Evolutionary conservation across 2,797 vertebrate species (phyloP).

Genomic region (Chloroceryle inda): DNA sequence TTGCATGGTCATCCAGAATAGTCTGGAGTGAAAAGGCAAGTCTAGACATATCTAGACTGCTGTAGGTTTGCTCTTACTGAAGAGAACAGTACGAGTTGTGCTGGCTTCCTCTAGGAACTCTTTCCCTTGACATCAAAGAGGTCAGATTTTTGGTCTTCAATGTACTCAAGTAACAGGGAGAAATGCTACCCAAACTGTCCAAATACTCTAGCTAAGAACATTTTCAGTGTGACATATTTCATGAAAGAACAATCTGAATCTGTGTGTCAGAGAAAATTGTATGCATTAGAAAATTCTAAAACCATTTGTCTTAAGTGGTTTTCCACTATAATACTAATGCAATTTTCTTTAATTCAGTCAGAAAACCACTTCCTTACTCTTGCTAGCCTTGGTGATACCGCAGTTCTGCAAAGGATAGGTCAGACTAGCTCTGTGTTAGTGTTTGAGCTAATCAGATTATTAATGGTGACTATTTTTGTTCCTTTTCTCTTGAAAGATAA

Average conservation of each 20-base stretch:
- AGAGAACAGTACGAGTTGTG: background rate
- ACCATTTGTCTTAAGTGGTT: conserved; percentile 11
- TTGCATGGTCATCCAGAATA: background rate
- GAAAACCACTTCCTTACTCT: background rate
- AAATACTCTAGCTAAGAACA: background rate
- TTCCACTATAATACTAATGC: background rate
- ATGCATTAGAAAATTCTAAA: background rate
- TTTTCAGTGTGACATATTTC: background rate
- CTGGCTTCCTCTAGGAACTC: background rate
- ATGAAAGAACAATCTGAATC: background rate
- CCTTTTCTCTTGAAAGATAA: background rate
- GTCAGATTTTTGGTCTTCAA: background rate
- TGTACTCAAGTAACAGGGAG: background rate
- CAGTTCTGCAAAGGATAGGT: background rate
- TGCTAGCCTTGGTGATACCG: background rate
- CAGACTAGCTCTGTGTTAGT: background rate
- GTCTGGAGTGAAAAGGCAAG: background rate
- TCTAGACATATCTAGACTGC: background rate
- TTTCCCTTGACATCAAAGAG: background rate
- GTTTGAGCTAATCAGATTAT: background rate
- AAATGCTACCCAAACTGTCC: background rate
- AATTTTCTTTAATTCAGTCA: conserved; percentile 45
- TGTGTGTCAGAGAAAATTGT: conserved; percentile 1
- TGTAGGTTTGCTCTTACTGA: background rate
- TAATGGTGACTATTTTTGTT: background rate